These are phyloP conservation scores for Sweltsa coloradensis DNA, from an alignment of 1,140 invertebrate genomes.

Conservation along the genomic window DNA sequence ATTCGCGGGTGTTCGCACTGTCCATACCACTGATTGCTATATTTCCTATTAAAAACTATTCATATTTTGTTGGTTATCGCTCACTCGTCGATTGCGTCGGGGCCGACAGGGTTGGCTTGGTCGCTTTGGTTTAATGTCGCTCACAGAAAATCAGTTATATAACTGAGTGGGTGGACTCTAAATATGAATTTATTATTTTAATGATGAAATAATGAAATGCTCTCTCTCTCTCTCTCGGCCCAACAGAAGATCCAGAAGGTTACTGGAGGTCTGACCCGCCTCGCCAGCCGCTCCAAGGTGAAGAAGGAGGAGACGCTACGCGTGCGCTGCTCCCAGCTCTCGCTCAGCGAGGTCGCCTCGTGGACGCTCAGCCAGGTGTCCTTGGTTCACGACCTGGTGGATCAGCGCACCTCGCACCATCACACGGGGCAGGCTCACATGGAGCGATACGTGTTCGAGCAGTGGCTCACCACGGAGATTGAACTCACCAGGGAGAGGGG, in stretches of 20 bases:
- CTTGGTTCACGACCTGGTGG: slow-evolving; percentile 55
- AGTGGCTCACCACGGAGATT: slow-evolving; percentile 86
- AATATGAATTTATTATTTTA: too few species aligned
- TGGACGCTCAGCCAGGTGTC: slow-evolving; percentile 38
- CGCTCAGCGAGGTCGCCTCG: slow-evolving; percentile 34
- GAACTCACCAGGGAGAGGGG: slow-evolving; percentile 90
- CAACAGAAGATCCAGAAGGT: slow-evolving; percentile 90
- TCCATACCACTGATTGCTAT: too few species aligned
- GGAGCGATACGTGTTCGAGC: slow-evolving; percentile 64
- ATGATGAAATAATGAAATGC: too few species aligned
- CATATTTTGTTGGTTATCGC: too few species aligned
- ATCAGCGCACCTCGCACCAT: slow-evolving; percentile 52
- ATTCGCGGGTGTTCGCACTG: too few species aligned
- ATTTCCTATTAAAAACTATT: too few species aligned
- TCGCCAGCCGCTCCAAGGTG: slow-evolving; percentile 78
- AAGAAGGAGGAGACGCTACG: slow-evolving; percentile 48
- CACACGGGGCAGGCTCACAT: slow-evolving; percentile 70
- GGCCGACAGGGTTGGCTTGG: too few species aligned
- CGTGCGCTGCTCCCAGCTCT: slow-evolving; percentile 32
- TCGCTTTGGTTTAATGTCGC: too few species aligned
- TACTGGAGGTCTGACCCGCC: slow-evolving; percentile 76
- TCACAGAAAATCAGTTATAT: too few species aligned
- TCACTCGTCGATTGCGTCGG: too few species aligned
- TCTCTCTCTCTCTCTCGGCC: too few species aligned
- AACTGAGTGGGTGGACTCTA: too few species aligned